A percentile compares a stretch with the other conserved stretches of the same genome.
These are phyloP conservation scores for Drosophila punjabiensis DNA, from an alignment of 1,140 invertebrate genomes.

Conservation along the genomic window DNA sequence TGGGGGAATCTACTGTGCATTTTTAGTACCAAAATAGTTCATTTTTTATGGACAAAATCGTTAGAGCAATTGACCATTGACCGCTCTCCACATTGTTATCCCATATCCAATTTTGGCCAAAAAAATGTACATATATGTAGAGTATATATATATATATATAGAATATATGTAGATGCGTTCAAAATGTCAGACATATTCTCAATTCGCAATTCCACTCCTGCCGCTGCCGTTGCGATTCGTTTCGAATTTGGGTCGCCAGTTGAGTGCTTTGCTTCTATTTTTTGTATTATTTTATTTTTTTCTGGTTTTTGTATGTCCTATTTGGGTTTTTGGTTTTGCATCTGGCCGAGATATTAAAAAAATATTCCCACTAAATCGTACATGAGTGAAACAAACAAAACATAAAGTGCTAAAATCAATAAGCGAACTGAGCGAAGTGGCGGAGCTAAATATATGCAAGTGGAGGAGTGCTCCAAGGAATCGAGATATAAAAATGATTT, in stretches of 20 bases:
- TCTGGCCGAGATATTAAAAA: not conserved
- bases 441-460: slow-evolving; percentile 11
- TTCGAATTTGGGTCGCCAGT: slow-evolving; percentile 12
- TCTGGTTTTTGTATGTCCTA: slow-evolving; percentile 1
- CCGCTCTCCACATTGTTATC: slow-evolving; percentile 28
- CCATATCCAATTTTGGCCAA: slow-evolving; percentile 17
- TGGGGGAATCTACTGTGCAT: not conserved
- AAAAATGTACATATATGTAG: no score
- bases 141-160: not conserved
- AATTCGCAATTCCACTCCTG: slow-evolving; percentile 8
- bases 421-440: slow-evolving; percentile 8
- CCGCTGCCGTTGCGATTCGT: not conserved
- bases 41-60: slow-evolving; percentile 36
- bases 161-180: not conserved
- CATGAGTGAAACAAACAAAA: slow-evolving; percentile 24
- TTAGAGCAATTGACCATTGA: slow-evolving; percentile 22
- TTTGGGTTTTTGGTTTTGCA: slow-evolving; percentile 6
- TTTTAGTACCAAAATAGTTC: slow-evolving; percentile 16
- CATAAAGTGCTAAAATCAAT: slow-evolving; percentile 33
- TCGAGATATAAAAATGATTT: slow-evolving; percentile 40
- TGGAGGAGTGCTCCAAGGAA: slow-evolving; percentile 1
- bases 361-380: slow-evolving; percentile 12
- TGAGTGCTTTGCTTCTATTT: slow-evolving; percentile 23
- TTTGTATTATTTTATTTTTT: not conserved
- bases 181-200: slow-evolving; percentile 14